These are phyloP conservation scores for Diadumene lineata DNA, from an alignment of 92 coral and sea anemone species.

Conservation along the genomic window DNA sequence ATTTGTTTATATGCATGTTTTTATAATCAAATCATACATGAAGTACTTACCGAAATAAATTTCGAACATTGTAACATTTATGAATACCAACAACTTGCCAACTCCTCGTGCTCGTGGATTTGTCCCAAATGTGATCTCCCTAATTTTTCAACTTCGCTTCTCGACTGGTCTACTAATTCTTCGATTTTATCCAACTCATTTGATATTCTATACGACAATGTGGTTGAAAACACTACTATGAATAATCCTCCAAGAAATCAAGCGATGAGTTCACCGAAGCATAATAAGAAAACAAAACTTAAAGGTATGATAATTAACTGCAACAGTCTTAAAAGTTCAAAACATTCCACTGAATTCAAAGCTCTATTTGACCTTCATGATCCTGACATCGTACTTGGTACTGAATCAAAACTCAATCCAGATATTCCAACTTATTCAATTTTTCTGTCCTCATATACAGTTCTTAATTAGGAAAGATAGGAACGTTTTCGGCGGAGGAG, in stretches of 20 bases:
- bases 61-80: too few species aligned
- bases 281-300: constrained; percentile 16
- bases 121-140: constrained; percentile 50
- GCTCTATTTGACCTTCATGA: constrained; percentile 28
- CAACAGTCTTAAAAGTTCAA: neutral
- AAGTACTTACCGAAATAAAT: too few species aligned
- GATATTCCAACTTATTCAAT: constrained; percentile 29
- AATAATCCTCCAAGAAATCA: constrained; percentile 20
- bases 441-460: constrained; percentile 31
- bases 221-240: neutral
- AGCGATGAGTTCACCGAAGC: constrained; percentile 27
- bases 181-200: constrained; percentile 11
- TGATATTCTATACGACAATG: constrained; percentile 22
- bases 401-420: constrained; percentile 34
- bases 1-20: too few species aligned
- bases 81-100: constrained; percentile 44
- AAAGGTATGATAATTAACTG: constrained; percentile 20
- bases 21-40: too few species aligned
- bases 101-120: constrained; percentile 56
- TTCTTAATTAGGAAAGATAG: constrained; percentile 42
- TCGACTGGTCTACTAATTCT: constrained; percentile 20
- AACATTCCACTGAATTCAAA: constrained; percentile 1
- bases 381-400: constrained; percentile 36
- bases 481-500: constrained; percentile 28
- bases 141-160: constrained; percentile 33